These are phyloP conservation scores for Sycophila texana DNA, from an alignment of 2,888 invertebrate species.

Conservation along the genomic window DNA sequence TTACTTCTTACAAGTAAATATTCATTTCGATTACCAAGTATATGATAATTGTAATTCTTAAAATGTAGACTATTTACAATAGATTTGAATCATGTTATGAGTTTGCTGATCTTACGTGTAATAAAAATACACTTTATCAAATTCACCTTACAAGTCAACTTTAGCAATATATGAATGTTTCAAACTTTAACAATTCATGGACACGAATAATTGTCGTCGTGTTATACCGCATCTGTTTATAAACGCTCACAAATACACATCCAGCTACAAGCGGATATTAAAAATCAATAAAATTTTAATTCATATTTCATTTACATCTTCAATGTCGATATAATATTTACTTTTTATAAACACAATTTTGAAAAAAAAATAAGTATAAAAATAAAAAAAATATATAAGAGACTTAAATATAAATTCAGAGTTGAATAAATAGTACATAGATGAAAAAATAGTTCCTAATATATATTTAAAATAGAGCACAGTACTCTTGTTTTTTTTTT, in stretches of 20 bases:
- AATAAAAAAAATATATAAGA: too few species aligned
- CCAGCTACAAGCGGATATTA: background rate
- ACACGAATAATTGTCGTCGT: background rate
- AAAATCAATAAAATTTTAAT: background rate
- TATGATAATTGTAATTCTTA: conserved; percentile 30
- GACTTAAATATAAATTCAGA: too few species aligned
- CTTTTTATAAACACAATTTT: too few species aligned
- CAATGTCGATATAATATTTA: too few species aligned
- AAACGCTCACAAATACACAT: too few species aligned
- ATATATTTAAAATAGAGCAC: background rate
- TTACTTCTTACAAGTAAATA: background rate
- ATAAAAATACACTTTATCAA: conserved; percentile 47
- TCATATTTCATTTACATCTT: too few species aligned
- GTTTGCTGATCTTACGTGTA: conserved; percentile 25
- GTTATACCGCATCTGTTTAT: too few species aligned
- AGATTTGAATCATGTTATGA: background rate
- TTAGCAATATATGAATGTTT: conserved; percentile 1
- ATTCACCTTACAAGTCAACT: background rate
- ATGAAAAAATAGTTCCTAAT: too few species aligned
- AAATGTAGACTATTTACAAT: conserved; percentile 54
- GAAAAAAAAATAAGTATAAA: too few species aligned
- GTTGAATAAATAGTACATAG: too few species aligned
- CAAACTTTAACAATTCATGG: conserved; percentile 22
- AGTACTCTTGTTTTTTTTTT: background rate
- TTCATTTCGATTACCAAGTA: background rate